A percentile compares a stretch with the other conserved stretches of the same genome.
These are phyloP conservation scores for Apis florea DNA, from an alignment of 1,140 invertebrate genomes.

Conservation along the genomic window DNA sequence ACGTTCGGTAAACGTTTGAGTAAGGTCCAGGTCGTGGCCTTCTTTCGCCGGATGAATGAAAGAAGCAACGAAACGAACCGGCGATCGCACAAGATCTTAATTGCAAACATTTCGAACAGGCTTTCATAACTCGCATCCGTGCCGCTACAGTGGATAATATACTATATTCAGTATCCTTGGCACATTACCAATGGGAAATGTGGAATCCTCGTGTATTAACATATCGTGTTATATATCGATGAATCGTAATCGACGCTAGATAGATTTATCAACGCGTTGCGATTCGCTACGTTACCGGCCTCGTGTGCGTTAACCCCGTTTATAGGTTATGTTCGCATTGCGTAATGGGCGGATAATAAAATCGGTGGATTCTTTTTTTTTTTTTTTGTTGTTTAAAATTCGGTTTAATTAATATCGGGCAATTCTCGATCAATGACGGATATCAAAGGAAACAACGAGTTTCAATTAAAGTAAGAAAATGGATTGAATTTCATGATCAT, in stretches of 20 bases:
- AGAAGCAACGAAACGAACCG: not conserved
- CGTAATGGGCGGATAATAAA: not conserved
- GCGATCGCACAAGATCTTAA: conserved; percentile 13
- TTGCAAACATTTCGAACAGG: conserved; percentile 12
- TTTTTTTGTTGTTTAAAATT: too few relatives aligned
- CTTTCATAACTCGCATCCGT: conserved; percentile 10
- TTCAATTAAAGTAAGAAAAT: conserved; percentile 19
- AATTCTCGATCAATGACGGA: too few relatives aligned
- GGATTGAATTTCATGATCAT: conserved; percentile 19
- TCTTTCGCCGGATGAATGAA: conserved; percentile 28
- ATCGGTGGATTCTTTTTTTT: too few relatives aligned
- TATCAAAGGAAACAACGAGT: not conserved
- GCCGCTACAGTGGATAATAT: not conserved
- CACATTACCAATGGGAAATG: conserved; percentile 40
- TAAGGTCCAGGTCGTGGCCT: conserved; percentile 32
- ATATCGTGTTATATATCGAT: conserved; percentile 36
- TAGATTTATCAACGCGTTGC: conserved; percentile 21
- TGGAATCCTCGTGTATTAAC: conserved; percentile 33
- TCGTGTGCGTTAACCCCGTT: too few relatives aligned
- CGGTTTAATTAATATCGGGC: too few relatives aligned
- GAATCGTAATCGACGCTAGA: conserved; percentile 36
- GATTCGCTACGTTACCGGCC: not conserved
- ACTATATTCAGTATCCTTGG: conserved; percentile 15
- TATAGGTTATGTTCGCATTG: not conserved
- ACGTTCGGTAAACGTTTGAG: conserved; percentile 16